These are phyloP conservation scores for Andrena haemorrhoa DNA, from an alignment of 2,888 invertebrate genomes.

Conservation along the genomic window DNA sequence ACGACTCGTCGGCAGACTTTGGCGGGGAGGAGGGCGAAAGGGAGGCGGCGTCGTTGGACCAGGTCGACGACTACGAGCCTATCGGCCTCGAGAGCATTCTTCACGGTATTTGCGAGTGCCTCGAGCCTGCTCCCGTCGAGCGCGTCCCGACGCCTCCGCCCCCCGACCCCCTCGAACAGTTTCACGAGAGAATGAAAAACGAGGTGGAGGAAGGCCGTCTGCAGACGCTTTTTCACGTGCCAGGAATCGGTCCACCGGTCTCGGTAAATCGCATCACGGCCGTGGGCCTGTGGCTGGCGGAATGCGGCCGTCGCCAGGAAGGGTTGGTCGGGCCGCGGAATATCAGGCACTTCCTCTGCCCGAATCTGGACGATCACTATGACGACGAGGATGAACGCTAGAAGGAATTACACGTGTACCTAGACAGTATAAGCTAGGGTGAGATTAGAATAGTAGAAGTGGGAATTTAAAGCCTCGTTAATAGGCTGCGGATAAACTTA, in stretches of 20 bases:
- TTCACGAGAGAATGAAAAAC: slow-evolving; percentile 75
- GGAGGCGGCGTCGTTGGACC: slow-evolving; percentile 25
- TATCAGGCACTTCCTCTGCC: slow-evolving; percentile 89
- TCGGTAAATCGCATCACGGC: slow-evolving; percentile 72
- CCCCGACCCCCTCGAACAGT: slow-evolving; percentile 72
- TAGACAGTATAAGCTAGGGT: too few relatives aligned
- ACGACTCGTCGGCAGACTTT: slow-evolving; percentile 19
- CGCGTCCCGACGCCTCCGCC: slow-evolving; percentile 43
- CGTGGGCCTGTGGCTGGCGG: slow-evolving; percentile 78
- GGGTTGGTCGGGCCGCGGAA: slow-evolving; percentile 90
- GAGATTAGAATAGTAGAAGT: too few relatives aligned
- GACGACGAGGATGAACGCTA: slow-evolving; percentile 4
- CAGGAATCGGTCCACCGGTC: slow-evolving; percentile 78
- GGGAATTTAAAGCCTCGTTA: too few relatives aligned
- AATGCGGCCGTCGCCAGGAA: slow-evolving; percentile 86
- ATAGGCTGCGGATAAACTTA: too few relatives aligned
- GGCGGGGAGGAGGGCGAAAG: slow-evolving; percentile 7
- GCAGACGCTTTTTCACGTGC: slow-evolving; percentile 66
- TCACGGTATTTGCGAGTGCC: slow-evolving; percentile 73
- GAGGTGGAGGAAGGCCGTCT: slow-evolving; percentile 62
- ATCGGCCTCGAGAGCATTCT: slow-evolving; percentile 65
- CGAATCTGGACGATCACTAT: slow-evolving; percentile 85
- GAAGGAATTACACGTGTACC: too few relatives aligned
- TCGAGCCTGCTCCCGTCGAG: slow-evolving; percentile 59
- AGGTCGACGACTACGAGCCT: slow-evolving; percentile 64